A percentile compares a stretch with the other conserved stretches of the same genome.
Conservation (phyloP, 2,797 vertebrate genomes). For the Pantherophis vulpinus region DNA sequence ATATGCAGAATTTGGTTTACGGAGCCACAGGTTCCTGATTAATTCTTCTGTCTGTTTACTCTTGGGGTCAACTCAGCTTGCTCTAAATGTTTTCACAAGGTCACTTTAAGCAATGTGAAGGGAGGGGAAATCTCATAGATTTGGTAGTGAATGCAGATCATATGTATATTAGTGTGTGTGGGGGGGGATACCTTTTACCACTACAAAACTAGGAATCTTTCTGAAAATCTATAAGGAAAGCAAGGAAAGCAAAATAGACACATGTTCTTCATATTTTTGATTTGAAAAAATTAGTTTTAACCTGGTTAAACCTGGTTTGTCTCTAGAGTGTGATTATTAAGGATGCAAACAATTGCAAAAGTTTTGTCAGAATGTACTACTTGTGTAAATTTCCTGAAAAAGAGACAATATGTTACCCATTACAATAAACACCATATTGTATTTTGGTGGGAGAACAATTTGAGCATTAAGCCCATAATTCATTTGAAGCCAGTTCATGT, state of each 20-base stretch:
- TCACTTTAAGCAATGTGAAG: background rate
- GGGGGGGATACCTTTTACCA: background rate
- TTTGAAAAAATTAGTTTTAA: background rate
- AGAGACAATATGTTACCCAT: accelerated
- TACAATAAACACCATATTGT: background rate
- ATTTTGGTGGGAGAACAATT: background rate
- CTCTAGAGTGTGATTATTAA: background rate
- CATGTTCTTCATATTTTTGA: background rate
- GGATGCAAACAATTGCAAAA: background rate
- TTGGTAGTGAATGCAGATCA: background rate
- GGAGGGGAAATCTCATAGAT: background rate
- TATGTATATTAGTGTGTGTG: background rate
- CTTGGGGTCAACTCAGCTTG: background rate
- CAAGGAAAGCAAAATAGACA: background rate
- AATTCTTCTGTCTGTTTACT: background rate
- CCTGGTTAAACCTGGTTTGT: background rate
- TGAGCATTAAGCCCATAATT: background rate
- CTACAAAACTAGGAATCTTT: background rate
- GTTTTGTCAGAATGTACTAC: background rate
- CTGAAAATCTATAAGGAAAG: background rate
- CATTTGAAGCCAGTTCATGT: background rate
- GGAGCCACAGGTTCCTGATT: background rate
- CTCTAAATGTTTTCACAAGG: background rate
- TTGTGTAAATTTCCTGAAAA: background rate
- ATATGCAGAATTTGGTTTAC: background rate